Evolutionary conservation across 2,113 vertebrate genomes (phyloP).

Genomic region (Thalassoma bifasciatum): DNA sequence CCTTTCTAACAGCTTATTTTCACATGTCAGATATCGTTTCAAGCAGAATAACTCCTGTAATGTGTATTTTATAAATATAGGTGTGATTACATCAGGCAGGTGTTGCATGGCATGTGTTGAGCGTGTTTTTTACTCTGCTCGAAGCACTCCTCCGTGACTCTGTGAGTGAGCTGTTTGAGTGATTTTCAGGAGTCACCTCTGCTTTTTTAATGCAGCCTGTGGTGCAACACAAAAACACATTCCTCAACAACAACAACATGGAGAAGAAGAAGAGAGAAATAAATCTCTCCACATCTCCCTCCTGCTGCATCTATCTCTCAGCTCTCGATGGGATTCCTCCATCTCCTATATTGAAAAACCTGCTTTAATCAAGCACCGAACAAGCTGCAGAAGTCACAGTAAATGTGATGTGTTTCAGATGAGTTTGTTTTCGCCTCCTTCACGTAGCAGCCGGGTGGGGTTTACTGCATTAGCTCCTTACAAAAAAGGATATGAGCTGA

Average conservation of each 20-base stretch:
- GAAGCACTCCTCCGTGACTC: constrained; percentile 42
- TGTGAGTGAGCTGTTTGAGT: constrained; percentile 32
- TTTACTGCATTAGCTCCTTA: constrained; percentile 29
- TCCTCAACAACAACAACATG: constrained; percentile 13
- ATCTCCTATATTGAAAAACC: constrained; percentile 22
- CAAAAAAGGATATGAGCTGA: constrained; percentile 17
- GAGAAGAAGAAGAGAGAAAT: constrained; percentile 9
- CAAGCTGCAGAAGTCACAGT: background rate
- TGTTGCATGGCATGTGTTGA: background rate
- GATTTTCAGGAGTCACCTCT: constrained; percentile 42
- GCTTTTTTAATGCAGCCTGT: constrained; percentile 24
- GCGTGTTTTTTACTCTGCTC: constrained; percentile 13
- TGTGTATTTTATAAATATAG: background rate
- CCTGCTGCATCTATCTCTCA: constrained; percentile 9
- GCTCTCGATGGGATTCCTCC: background rate
- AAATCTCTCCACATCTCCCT: constrained; percentile 13
- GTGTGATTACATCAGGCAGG: constrained; percentile 15
- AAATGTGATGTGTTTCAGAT: background rate
- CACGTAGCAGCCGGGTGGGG: background rate
- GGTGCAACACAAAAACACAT: constrained; percentile 28
- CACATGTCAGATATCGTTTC: background rate
- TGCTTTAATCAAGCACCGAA: constrained; percentile 24
- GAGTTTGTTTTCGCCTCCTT: constrained; percentile 19
- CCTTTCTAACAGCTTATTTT: background rate
- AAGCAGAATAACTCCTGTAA: background rate